Conservation (phyloP, 2,888 invertebrate species). For the Cryptus viduatorius region DNA sequence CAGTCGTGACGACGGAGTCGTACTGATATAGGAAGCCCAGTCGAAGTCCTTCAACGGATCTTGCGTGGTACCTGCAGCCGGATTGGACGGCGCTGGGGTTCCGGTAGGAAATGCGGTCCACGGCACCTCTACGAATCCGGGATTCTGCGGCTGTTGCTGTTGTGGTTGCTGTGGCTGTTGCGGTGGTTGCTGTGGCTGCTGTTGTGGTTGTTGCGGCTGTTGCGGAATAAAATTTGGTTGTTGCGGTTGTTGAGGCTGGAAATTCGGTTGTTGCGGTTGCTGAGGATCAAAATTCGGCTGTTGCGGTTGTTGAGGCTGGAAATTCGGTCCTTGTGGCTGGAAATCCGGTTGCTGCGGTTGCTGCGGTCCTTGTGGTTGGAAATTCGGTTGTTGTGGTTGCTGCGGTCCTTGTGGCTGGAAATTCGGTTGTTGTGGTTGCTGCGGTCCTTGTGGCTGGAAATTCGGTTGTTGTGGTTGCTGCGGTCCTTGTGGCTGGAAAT, state of each 20-base stretch:
- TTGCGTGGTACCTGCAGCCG: background rate
- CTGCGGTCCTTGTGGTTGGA: constrained; percentile 55
- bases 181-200: constrained; percentile 18
- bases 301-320: constrained; percentile 54
- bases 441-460: constrained; percentile 55
- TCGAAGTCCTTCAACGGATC: constrained; percentile 54
- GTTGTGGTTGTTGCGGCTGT: background rate
- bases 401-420: constrained; percentile 62
- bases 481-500: constrained; percentile 62
- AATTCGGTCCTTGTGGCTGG: constrained; percentile 31
- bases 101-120: background rate
- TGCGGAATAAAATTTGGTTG: constrained; percentile 20
- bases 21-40: constrained; percentile 58
- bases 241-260: background rate
- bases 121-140: background rate
- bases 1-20: background rate
- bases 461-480: constrained; percentile 63
- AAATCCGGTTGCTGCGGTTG: constrained; percentile 36
- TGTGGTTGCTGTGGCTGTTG: background rate
- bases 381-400: constrained; percentile 62
- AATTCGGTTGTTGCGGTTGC: constrained; percentile 62
- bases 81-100: background rate
- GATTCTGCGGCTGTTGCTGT: background rate
- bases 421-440: constrained; percentile 36
- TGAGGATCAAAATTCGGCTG: constrained; percentile 45